Evolutionary conservation across 2,113 vertebrate genomes (phyloP), one percentile per base, ranked within the genome.

Genomic region (Tamias sibiricus): DNA sequence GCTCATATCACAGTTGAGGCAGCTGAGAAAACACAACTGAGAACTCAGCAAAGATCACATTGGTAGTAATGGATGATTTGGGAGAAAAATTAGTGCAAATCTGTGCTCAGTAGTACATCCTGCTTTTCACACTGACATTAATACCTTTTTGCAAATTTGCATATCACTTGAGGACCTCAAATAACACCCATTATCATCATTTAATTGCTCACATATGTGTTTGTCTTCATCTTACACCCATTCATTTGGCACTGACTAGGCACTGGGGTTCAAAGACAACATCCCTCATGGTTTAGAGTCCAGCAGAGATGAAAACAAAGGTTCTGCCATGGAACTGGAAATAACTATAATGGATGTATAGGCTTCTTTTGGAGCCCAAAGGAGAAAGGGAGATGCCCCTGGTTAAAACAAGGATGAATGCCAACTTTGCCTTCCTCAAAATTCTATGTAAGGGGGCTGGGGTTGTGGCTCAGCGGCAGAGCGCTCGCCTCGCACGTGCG

Each of bases 251-350:
- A 49, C 72, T 57, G 40, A 90, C 6, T 52, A 72, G 14, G 47
- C 17, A 9, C 35, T 44, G 28, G 28, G 42, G 57, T 75, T 22
- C 47, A 89, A 76, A 85, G 62, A 75, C 62, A 42, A 69, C 14
- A 24, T 42, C 8, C n/a, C 44, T 90, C 10, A 4, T 49, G 49
- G 54, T 64, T 83, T 57, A 81, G 14, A 35, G 37, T 68, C 42
- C 59, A 69, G 59, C 69, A 91, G 37, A 95, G 28, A 93, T 74
- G 40, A 76, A 90, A 86, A 93, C 69, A 82, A 93, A 95, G 30
- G 17, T 42, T 19, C 47, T 91, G 74, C 42, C n/a, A 24, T 5
- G 28, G 44, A 83, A 79, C 42, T 9, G 6, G 90, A 91, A 84
- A 91, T 83, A 37, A 84, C 89, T 75, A 42, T 22, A 87, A 84